Conservation (phyloP, 2,888 invertebrate species). For the Crematogaster levior region DNA sequence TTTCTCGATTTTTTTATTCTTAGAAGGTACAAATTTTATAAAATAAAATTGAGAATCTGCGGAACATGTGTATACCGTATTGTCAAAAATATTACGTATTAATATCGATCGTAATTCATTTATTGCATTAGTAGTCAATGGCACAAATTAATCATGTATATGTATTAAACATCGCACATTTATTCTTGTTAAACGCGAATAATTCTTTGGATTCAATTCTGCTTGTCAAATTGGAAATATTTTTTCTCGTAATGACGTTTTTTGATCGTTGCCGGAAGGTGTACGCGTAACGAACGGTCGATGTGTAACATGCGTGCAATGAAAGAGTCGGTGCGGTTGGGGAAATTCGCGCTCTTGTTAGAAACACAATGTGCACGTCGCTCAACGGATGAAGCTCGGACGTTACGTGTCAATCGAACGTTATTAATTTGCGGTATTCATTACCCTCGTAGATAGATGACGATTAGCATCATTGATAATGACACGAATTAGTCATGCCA, state of each 20-base stretch:
- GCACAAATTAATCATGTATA: neutral
- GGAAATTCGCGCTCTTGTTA: conserved; percentile 37
- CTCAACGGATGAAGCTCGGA: conserved; percentile 47
- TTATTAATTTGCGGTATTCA: conserved; percentile 57
- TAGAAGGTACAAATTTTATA: neutral
- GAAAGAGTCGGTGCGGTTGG: conserved; percentile 41
- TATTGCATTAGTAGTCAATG: conserved; percentile 2
- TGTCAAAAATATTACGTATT: neutral
- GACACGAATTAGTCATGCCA: conserved; percentile 49
- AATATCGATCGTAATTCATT: neutral
- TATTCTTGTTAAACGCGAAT: conserved; percentile 3
- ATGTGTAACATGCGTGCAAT: conserved; percentile 7
- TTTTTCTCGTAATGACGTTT: conserved; percentile 37
- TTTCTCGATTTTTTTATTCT: neutral
- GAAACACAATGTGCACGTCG: conserved; percentile 50
- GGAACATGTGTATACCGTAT: neutral
- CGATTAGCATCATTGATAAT: conserved; percentile 51
- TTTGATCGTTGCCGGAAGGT: conserved; percentile 22
- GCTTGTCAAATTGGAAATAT: conserved; percentile 6
- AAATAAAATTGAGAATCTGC: neutral
- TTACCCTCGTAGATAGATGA: conserved; percentile 49
- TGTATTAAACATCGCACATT: neutral
- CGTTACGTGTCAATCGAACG: conserved; percentile 51
- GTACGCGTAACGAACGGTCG: conserved; percentile 23
- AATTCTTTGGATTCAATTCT: conserved; percentile 30